Conservation (phyloP, 2,797 vertebrate genomes). For the Hapalemur alaotrensis region DNA sequence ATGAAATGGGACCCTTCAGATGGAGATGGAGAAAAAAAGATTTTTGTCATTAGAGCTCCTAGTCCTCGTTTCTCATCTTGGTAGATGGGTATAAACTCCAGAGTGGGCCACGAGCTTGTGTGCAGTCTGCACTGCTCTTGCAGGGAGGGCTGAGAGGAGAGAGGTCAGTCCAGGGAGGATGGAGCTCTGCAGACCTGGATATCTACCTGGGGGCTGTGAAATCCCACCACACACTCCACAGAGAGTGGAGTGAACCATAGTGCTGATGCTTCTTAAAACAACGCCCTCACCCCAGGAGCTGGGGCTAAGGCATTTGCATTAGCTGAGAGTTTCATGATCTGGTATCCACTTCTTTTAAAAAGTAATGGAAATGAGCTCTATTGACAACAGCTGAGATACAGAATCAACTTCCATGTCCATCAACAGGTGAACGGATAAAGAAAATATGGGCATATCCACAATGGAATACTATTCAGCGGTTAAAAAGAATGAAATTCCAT, state of each 20-base stretch:
- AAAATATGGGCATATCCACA: not conserved
- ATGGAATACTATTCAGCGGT: not conserved
- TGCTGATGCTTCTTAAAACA: not conserved
- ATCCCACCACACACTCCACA: not conserved
- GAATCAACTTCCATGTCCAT: not conserved
- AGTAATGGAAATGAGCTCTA: no score
- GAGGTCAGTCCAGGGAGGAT: fast-evolving
- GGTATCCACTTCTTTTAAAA: not conserved
- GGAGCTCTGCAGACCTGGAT: not conserved
- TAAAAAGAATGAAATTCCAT: not conserved
- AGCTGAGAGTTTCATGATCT: not conserved
- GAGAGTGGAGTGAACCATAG: not conserved
- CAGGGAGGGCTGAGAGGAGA: not conserved
- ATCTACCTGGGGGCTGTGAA: not conserved
- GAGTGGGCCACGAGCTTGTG: not conserved
- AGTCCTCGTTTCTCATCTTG: not conserved
- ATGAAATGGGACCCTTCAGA: not conserved
- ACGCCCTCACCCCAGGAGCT: not conserved
- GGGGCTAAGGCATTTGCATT: not conserved
- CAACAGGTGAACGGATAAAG: not conserved
- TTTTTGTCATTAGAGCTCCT: not conserved
- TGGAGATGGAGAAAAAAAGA: not conserved
- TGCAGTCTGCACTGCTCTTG: no score
- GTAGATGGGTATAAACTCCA: not conserved
- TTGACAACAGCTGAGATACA: not conserved